Evolutionary conservation across 2,113 vertebrate species (phyloP).

Genomic region (Mastomys coucha): DNA sequence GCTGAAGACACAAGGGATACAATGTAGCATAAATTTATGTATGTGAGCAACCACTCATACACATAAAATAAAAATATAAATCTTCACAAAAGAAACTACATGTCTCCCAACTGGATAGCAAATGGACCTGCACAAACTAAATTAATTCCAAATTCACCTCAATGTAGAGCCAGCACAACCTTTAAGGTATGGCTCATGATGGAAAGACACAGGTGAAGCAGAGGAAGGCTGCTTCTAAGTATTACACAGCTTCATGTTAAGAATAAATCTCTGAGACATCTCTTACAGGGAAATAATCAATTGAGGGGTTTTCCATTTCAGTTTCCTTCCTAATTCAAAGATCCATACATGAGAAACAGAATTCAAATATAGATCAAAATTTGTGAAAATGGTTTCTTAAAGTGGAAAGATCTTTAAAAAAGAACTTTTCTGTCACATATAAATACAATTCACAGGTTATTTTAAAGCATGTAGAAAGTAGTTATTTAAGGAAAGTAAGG

Average conservation of each 20-base stretch:
- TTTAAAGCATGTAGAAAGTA: conserved; percentile 10
- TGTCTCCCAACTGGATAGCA: not conserved
- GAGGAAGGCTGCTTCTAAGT: not conserved
- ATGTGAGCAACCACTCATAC: not conserved
- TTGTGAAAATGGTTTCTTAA: not conserved
- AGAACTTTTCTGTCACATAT: not conserved
- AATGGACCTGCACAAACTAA: not conserved
- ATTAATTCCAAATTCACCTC: not conserved
- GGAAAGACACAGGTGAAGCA: not conserved
- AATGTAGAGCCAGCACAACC: not conserved
- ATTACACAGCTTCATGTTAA: not conserved
- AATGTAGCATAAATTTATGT: not conserved
- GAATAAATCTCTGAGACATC: not conserved
- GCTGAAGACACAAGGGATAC: not conserved
- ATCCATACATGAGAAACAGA: conserved; percentile 3
- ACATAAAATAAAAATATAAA: not conserved
- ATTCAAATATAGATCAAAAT: conserved; percentile 45
- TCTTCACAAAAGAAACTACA: not conserved
- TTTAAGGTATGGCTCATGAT: not conserved
- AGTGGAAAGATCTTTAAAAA: not conserved
- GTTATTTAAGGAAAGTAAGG: not conserved
- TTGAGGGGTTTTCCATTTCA: not conserved
- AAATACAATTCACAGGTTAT: conserved; percentile 14
- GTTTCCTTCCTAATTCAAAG: not conserved
- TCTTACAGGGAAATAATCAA: not conserved